A percentile compares a stretch with the other conserved stretches of the same genome.
phyloP scores from a whole-genome alignment of 2,113 vertebrate species.

The Otis tarda region DNA sequence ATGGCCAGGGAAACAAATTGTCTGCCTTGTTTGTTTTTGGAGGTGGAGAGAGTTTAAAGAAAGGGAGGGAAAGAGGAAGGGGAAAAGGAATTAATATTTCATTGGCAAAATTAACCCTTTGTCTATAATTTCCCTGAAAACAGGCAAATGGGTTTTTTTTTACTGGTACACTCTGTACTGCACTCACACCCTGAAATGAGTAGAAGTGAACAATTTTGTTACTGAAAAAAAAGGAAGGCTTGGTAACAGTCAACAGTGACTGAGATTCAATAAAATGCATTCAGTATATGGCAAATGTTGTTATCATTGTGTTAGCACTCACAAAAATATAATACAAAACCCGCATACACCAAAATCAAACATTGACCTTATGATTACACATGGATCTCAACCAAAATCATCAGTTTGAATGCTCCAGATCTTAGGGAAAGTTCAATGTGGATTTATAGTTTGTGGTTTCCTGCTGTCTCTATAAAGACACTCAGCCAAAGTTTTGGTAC shows the following conservation, averaged over 20 bases:
- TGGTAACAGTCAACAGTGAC: background rate
- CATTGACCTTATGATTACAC: background rate
- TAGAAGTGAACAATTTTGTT: background rate
- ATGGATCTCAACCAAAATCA: constrained; percentile 36
- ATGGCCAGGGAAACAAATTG: background rate
- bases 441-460: constrained; percentile 28
- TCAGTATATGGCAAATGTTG: background rate
- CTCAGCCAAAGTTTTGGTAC: background rate
- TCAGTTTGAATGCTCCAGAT: background rate
- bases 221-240: background rate
- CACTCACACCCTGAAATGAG: background rate
- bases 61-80: background rate
- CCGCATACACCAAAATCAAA: background rate
- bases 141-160: background rate
- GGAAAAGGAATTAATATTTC: background rate
- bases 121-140: background rate
- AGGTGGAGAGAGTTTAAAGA: background rate
- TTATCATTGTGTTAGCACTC: background rate
- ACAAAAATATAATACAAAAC: background rate
- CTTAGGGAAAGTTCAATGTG: background rate
- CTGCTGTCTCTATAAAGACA: background rate
- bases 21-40: background rate
- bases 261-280: background rate
- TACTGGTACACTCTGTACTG: background rate
- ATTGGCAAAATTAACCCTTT: background rate